Base-by-base conservation (phyloP, 2,113 vertebrate species). In the Neoarius graeffei region DNA sequence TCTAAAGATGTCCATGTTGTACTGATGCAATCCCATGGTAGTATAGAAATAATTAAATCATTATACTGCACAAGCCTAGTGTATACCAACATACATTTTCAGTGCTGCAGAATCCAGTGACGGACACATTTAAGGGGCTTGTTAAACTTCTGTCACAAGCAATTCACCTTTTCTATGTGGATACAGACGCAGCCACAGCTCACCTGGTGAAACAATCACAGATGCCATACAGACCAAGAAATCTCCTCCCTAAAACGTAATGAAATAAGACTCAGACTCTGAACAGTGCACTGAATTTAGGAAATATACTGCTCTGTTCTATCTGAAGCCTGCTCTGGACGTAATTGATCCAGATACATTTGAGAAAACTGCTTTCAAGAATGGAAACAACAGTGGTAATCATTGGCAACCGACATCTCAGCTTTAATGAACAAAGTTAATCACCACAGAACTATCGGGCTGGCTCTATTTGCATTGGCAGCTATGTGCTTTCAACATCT, bases 351-450 rank as follows among this genome's bases (percentile, higher is more conserved):
- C 23, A 10, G 56, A n/a, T 76, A 76, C 30, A 62, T 48, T 77
- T 27, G 35, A 15, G 23, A 48, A 59, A 57, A 81, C 54, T 81
- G 57, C 8, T 42, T 60, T 82, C 8, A 62, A 82, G 50, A 35
- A 85, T 69, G 17, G 17, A 3, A 25, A 90, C 76, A 67, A 76
- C 80, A 64, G 35, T n/a, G 25, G 59, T 48, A 60, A 83, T 27
- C 56, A 64, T 71, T 50, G 81, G 81, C 84, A 88, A 85, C 76
- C 3, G 60, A 81, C 86, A 86, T 30, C 56, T 76, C 81, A 73
- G 27, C 57, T 81, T 88, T 6, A 74, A 83, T 91, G 56, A 85
- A 67, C 59, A 88, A 74, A 6, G 84, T 79, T 48, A 90, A 88
- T 88, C 50, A 79, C 76, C 88, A 19, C 23, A 64, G 48, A 90